phyloP scores from a whole-genome alignment of 2,113 vertebrate species.

The Cepphus grylle region DNA sequence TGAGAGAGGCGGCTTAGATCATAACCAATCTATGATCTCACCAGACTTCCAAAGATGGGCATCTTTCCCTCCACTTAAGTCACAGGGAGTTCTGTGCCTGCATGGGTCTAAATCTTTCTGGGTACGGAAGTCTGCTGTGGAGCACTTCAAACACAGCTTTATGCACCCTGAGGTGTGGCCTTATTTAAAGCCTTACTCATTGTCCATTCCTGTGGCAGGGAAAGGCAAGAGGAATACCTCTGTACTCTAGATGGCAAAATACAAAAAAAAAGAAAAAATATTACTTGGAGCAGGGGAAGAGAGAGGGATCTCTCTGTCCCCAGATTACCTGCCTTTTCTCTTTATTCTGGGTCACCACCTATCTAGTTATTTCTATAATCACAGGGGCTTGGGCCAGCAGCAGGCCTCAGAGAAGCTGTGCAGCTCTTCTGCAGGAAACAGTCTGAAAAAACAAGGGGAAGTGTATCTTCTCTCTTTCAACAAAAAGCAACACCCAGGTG shows the following conservation, averaged over 20 bases:
- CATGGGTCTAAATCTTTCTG: background rate
- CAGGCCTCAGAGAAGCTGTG: background rate
- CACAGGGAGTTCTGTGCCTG: background rate
- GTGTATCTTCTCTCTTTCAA: background rate
- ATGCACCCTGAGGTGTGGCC: background rate
- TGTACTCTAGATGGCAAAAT: background rate
- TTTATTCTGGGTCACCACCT: background rate
- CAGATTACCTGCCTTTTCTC: background rate
- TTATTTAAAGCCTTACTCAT: background rate
- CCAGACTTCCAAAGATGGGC: background rate
- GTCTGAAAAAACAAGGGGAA: background rate
- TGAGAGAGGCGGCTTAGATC: background rate
- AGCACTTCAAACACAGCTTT: background rate
- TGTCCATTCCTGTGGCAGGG: background rate
- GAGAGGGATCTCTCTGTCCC: background rate
- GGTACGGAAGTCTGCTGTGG: background rate
- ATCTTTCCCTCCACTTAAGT: background rate
- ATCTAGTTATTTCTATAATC: background rate
- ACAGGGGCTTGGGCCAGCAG: background rate
- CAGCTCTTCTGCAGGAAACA: background rate
- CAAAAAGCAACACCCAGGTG: background rate
- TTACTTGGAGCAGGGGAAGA: background rate
- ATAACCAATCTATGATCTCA: background rate
- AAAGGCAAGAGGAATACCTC: background rate
- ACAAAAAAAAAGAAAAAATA: no score